Evolutionary conservation across 2,888 invertebrate genomes (phyloP).

Genomic region (Caenorhabditis becei): DNA sequence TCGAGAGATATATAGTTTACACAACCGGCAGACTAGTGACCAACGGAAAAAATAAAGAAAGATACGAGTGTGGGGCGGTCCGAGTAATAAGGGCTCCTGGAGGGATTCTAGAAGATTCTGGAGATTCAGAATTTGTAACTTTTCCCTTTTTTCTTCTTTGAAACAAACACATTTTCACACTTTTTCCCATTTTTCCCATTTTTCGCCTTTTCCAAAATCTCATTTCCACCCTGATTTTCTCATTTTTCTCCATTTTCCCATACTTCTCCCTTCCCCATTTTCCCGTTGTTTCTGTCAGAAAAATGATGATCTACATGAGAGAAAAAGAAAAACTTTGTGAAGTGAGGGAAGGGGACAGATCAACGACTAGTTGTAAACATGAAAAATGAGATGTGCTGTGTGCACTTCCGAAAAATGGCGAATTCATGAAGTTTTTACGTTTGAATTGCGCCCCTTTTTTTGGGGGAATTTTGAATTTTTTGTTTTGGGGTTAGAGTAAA

Average conservation of each 20-base stretch:
- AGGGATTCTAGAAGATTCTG: too few relatives aligned
- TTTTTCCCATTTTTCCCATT: too few relatives aligned
- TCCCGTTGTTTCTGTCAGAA: slow-evolving; percentile 30
- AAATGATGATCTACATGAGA: not conserved
- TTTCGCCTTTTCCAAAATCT: too few relatives aligned
- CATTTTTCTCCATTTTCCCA: not conserved
- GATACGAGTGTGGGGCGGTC: too few relatives aligned
- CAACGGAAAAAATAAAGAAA: not conserved
- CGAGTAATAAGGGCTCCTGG: too few relatives aligned
- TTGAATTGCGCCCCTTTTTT: slow-evolving; percentile 15
- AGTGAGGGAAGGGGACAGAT: slow-evolving; percentile 13
- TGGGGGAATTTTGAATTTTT: too few relatives aligned
- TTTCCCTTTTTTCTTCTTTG: too few relatives aligned
- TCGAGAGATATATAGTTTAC: slow-evolving; percentile 1
- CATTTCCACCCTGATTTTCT: not conserved
- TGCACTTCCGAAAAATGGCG: not conserved
- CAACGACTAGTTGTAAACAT: slow-evolving; percentile 54
- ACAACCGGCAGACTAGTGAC: not conserved
- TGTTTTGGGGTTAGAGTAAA: too few relatives aligned
- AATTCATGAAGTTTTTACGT: slow-evolving; percentile 25
- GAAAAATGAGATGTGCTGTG: slow-evolving; percentile 47
- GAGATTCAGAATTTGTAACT: too few relatives aligned
- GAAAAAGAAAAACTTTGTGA: not conserved
- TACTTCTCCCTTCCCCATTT: slow-evolving; percentile 6
- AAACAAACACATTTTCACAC: too few relatives aligned